Conservation (phyloP, 2,888 invertebrate species). For the Nomada flava region DNA sequence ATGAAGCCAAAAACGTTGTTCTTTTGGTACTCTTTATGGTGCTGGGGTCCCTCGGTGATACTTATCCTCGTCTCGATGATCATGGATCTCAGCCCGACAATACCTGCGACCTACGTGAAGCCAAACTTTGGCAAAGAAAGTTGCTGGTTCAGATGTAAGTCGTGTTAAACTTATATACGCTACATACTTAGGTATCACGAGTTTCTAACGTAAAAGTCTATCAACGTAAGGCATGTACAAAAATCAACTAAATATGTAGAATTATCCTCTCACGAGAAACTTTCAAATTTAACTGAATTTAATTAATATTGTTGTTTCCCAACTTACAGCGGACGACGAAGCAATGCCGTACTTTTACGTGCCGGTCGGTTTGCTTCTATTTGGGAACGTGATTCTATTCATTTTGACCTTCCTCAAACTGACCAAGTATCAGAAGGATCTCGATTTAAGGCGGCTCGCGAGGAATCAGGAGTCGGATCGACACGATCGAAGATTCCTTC, state of each 20-base stretch:
- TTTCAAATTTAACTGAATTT: neutral
- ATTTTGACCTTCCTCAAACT: constrained; percentile 86
- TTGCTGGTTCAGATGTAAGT: constrained; percentile 88
- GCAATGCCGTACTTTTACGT: constrained; percentile 88
- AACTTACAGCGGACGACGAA: constrained; percentile 85
- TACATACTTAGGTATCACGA: too few relatives aligned
- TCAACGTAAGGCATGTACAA: too few relatives aligned
- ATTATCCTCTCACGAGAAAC: too few relatives aligned
- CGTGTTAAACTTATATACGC: too few relatives aligned
- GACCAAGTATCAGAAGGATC: constrained; percentile 84
- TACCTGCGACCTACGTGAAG: constrained; percentile 87
- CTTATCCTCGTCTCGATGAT: constrained; percentile 86
- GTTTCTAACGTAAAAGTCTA: too few relatives aligned
- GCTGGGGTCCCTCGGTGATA: constrained; percentile 85
- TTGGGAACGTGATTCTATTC: constrained; percentile 86
- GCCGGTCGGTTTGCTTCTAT: constrained; percentile 86
- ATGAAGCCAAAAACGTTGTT: constrained; percentile 79
- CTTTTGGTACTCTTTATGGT: constrained; percentile 87
- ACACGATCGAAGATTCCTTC: constrained; percentile 78
- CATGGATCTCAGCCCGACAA: constrained; percentile 87
- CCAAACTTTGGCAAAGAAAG: constrained; percentile 86
- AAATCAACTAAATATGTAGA: too few relatives aligned
- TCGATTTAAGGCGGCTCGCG: constrained; percentile 84
- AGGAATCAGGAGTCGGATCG: constrained; percentile 80
- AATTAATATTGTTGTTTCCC: neutral